Conservation (phyloP, 2,113 vertebrate species). For the Solea senegalensis region DNA sequence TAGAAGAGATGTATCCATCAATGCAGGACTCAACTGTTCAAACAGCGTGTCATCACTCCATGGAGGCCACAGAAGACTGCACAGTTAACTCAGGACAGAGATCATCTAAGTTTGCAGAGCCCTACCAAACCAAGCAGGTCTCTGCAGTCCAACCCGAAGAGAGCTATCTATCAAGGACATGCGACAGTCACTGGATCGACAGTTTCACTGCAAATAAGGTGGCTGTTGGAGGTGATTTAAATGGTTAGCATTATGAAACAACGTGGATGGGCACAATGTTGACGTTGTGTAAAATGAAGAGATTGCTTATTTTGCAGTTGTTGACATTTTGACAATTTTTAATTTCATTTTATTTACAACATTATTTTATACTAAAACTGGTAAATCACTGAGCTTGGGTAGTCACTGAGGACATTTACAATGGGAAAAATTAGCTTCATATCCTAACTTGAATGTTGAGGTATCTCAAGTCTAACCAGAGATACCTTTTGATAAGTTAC, state of each 20-base stretch:
- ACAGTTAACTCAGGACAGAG: slow-evolving; percentile 31
- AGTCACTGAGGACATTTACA: slow-evolving; percentile 35
- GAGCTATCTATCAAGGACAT: slow-evolving; percentile 65
- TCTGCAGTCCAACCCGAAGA: slow-evolving; percentile 62
- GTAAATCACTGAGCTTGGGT: slow-evolving; percentile 45
- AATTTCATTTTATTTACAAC: slow-evolving; percentile 37
- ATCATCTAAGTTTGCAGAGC: slow-evolving; percentile 38
- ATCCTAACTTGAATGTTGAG: slow-evolving; percentile 63
- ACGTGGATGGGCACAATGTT: slow-evolving; percentile 69
- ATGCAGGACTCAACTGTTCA: slow-evolving; percentile 25
- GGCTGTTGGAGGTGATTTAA: slow-evolving; percentile 86
- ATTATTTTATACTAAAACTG: slow-evolving; percentile 49
- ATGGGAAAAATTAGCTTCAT: slow-evolving; percentile 38
- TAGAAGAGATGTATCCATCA: slow-evolving; percentile 10
- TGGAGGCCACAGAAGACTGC: slow-evolving; percentile 31
- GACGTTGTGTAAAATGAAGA: slow-evolving; percentile 66
- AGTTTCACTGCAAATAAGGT: slow-evolving; percentile 82
- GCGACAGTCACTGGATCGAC: slow-evolving; percentile 73
- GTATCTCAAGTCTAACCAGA: slow-evolving; percentile 63
- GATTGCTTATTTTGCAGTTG: slow-evolving; percentile 52
- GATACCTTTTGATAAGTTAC: slow-evolving; percentile 46
- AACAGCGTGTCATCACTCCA: slow-evolving; percentile 1
- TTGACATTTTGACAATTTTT: slow-evolving; percentile 54
- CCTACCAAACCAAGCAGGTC: slow-evolving; percentile 33
- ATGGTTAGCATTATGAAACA: slow-evolving; percentile 76